Conservation (phyloP, 2,888 invertebrate species). For the Chamaedrilus cognettii region DNA sequence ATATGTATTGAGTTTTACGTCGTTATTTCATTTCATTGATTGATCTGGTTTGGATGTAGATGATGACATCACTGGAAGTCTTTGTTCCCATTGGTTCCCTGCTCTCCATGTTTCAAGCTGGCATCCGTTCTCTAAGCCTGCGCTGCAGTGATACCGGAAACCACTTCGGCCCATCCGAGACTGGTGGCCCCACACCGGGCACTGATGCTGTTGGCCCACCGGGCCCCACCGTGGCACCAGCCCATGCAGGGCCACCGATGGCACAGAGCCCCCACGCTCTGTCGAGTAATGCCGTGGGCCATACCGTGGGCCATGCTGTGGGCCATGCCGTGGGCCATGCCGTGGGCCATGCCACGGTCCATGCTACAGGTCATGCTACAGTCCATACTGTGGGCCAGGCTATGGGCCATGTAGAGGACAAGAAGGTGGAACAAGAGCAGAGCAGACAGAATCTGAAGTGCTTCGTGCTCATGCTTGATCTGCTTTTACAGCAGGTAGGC, state of each 20-base stretch:
- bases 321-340: too few relatives aligned
- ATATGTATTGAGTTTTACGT: too few relatives aligned
- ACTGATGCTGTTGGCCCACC: too few relatives aligned
- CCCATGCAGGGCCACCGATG: background rate
- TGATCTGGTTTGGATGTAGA: too few relatives aligned
- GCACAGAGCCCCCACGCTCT: too few relatives aligned
- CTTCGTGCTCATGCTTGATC: constrained; percentile 95
- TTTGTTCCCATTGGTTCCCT: constrained; percentile 84
- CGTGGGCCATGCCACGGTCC: background rate
- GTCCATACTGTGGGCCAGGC: too few relatives aligned
- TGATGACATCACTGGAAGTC: constrained; percentile 83
- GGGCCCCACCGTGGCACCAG: background rate
- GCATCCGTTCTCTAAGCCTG: constrained; percentile 66
- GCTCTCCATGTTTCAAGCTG: constrained; percentile 87
- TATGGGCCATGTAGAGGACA: background rate
- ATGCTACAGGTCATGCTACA: too few relatives aligned
- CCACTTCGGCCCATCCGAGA: too few relatives aligned
- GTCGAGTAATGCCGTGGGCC: background rate
- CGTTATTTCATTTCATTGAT: too few relatives aligned
- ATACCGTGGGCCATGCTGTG: background rate
- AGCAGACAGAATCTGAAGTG: constrained; percentile 74
- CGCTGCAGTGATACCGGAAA: too few relatives aligned
- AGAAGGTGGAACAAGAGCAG: background rate
- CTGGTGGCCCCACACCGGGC: too few relatives aligned
- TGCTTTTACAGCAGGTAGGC: constrained; percentile 86